Conservation (phyloP, 2,888 invertebrate species). For the Eupithecia inturbata region DNA sequence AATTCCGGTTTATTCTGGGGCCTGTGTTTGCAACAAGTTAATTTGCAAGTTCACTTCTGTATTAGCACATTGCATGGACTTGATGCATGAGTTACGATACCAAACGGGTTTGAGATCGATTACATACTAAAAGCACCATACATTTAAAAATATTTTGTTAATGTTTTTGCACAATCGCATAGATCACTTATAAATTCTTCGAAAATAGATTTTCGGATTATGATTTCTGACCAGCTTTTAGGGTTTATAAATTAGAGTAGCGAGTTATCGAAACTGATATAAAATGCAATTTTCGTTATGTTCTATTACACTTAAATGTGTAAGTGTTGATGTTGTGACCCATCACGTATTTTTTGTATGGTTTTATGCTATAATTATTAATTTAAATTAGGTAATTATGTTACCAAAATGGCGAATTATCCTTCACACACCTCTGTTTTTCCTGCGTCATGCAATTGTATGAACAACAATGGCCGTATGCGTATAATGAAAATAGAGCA, state of each 20-base stretch:
- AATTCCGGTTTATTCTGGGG: constrained; percentile 3
- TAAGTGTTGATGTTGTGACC: too few relatives aligned
- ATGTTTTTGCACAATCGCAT: too few relatives aligned
- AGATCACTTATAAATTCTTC: too few relatives aligned
- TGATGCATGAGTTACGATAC: not conserved
- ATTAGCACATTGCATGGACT: constrained; percentile 26
- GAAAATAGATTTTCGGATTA: too few relatives aligned
- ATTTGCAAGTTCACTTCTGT: constrained; percentile 29
- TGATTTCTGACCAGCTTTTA: too few relatives aligned
- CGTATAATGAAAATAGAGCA: constrained; percentile 27
- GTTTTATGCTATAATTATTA: not conserved
- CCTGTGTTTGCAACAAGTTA: constrained; percentile 18
- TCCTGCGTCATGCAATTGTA: constrained; percentile 34
- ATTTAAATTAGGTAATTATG: not conserved
- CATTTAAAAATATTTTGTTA: not conserved
- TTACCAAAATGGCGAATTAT: not conserved
- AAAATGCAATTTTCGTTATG: too few relatives aligned
- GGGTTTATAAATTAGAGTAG: too few relatives aligned
- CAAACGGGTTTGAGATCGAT: constrained; percentile 17
- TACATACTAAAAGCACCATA: not conserved
- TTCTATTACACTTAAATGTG: too few relatives aligned
- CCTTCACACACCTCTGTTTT: constrained; percentile 26
- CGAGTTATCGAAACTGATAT: too few relatives aligned
- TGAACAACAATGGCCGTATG: constrained; percentile 26
- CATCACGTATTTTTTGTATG: not conserved